Evolutionary conservation across 1,140 invertebrate genomes (phyloP), one percentile per base, ranked within the genome.

Genomic region (Caenorhabditis remanei): DNA sequence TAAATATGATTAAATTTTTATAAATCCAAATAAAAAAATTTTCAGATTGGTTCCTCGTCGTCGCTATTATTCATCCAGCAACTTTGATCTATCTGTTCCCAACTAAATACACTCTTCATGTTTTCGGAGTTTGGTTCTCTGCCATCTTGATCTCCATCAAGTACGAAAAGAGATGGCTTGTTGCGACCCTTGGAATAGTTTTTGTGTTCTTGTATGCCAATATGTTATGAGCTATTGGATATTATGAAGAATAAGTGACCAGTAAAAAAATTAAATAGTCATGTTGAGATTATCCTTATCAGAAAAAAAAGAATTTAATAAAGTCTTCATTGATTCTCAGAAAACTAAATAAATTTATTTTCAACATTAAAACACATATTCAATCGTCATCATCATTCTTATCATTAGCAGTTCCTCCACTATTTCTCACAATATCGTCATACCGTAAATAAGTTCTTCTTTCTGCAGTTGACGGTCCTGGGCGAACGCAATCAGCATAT

Each of bases 401-500:
- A 24, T 53, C 46, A 79, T 79, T 46, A 13, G 21, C 71, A 2
- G 71, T 79, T 50, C 71, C 71, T 50, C 71, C 71, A 79, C 71
- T 79, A 19, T 79, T 79, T 79, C 71, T 48, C 4, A 84, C 58
- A 58, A 61, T 84, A 48, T 84, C 83, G 48, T 84, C 83, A 65
- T 84, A 84, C 24, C 83, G 83, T 50, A 84, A 61, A 65, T 84
- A 84, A 5, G 32, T 58, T 63, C 46, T 84, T 61, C 83, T 58
- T 21, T 84, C 58, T 3, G 83, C 83, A 41, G 13, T 84, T 9
- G 58, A 43, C 43, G 83, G 75, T 5, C 63, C 85, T 13, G 88
- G 88, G 61, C 63, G 55, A 46, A 88, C 86, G 63, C 88, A 88
- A 50, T 87, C 86, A 2, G 85, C 85, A 41, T 75, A 88, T n/a